A percentile compares a stretch with the other conserved stretches of the same genome.
Conservation (phyloP, 1,140 invertebrate species). For the Oppia nitens region DNA sequence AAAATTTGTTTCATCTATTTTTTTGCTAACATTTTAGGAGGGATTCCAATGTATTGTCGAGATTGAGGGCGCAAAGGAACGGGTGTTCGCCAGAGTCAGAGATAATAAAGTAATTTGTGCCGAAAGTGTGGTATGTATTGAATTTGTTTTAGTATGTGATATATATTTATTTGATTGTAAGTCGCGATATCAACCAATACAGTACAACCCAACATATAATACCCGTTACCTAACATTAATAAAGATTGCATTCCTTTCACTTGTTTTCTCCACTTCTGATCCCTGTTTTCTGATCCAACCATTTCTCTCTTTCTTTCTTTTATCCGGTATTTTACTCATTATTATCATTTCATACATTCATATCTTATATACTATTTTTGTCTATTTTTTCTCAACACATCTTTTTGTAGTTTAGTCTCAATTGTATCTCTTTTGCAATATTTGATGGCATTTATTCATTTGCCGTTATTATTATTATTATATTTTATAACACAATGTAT, state of each 20-base stretch:
- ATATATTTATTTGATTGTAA: too few relatives aligned
- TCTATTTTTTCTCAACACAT: neutral
- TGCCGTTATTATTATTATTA: too few relatives aligned
- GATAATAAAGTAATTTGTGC: slow-evolving; percentile 70
- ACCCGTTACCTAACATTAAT: too few relatives aligned
- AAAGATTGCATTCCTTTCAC: neutral
- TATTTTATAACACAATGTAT: too few relatives aligned
- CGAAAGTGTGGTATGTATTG: slow-evolving; percentile 48
- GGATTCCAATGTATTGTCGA: slow-evolving; percentile 70
- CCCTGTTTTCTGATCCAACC: neutral
- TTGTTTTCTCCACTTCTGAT: neutral
- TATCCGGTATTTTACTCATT: neutral
- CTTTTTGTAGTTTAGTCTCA: slow-evolving; percentile 12
- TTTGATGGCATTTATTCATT: too few relatives aligned
- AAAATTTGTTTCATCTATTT: neutral
- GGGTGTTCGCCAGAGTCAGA: slow-evolving; percentile 65
- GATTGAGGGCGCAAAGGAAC: slow-evolving; percentile 73
- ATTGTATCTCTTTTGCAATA: slow-evolving; percentile 20
- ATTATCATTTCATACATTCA: neutral
- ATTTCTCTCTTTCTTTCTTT: neutral
- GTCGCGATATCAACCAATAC: too few relatives aligned
- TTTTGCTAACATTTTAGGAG: neutral
- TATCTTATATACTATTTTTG: neutral
- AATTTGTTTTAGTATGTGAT: too few relatives aligned
- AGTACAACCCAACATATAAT: too few relatives aligned